Evolutionary conservation across 2,113 vertebrate genomes (phyloP).

Genomic region (Macheiramphus alcinus): DNA sequence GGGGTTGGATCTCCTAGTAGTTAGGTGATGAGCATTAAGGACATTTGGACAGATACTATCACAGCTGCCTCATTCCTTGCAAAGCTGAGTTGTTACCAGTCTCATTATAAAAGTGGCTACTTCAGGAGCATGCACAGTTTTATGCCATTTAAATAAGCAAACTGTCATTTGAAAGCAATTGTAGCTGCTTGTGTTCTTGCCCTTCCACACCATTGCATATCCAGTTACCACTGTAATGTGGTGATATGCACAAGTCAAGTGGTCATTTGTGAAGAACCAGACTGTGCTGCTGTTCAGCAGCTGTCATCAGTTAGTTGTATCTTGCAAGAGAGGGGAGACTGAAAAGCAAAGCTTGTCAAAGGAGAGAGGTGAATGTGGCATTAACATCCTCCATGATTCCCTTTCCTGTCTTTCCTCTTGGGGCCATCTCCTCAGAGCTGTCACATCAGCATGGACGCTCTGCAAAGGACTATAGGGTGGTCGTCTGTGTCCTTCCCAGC

Average conservation of each 20-base stretch:
- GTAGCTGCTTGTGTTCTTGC: not conserved
- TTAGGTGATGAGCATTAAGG: not conserved
- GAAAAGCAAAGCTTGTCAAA: not conserved
- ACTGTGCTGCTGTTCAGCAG: not conserved
- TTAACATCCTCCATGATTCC: not conserved
- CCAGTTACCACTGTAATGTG: too few species aligned
- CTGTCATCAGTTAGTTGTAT: not conserved
- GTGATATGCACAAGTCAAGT: not conserved
- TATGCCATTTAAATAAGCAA: not conserved
- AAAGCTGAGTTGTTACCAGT: not conserved
- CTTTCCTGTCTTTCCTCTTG: not conserved
- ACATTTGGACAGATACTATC: not conserved
- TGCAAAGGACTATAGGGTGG: not conserved
- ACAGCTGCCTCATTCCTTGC: not conserved
- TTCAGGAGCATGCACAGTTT: not conserved
- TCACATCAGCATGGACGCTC: fast-evolving
- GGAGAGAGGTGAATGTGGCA: not conserved
- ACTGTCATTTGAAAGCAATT: not conserved
- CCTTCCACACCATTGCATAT: not conserved
- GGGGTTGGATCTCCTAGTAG: not conserved
- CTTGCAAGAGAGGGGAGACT: not conserved
- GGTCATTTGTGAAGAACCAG: not conserved
- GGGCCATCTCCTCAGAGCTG: not conserved
- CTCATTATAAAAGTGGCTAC: not conserved
- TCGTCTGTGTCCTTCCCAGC: not conserved